Evolutionary conservation across 1,140 invertebrate genomes (phyloP).

Genomic region (Subanguina moxae): DNA sequence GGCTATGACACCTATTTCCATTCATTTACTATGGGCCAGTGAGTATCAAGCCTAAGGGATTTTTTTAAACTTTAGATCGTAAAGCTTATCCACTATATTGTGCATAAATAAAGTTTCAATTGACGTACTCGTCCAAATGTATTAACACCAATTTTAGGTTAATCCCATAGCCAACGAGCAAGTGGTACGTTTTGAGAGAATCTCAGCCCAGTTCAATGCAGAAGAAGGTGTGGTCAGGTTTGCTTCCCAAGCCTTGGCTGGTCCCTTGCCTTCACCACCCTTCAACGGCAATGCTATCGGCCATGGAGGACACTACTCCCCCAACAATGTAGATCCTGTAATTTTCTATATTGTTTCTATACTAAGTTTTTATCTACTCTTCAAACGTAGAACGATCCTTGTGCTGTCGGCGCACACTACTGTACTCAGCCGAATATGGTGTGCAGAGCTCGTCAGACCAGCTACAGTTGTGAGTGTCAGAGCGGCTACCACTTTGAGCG

Average conservation of each 20-base stretch:
- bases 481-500: slow-evolving; percentile 25
- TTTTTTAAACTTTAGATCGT: no score
- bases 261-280: background rate
- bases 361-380: background rate
- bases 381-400: slow-evolving; percentile 8
- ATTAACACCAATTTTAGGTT: background rate
- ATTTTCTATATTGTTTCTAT: no score
- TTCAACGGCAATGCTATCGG: background rate
- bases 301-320: background rate
- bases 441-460: slow-evolving; percentile 9
- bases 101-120: no score
- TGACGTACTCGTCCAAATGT: no score
- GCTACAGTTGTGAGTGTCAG: slow-evolving; percentile 37
- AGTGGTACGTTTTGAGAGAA: slow-evolving; percentile 22
- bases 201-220: slow-evolving; percentile 71
- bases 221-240: slow-evolving; percentile 78
- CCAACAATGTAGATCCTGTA: no score
- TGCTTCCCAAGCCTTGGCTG: slow-evolving; percentile 61
- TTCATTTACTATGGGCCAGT: no score
- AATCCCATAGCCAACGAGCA: background rate
- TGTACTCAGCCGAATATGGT: slow-evolving; percentile 37
- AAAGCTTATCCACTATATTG: no score
- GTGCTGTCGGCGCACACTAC: slow-evolving; percentile 24
- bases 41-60: no score
- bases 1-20: no score